Conservation (phyloP, 2,888 invertebrate genomes). For the Caenorhabditis sp. region DNA sequence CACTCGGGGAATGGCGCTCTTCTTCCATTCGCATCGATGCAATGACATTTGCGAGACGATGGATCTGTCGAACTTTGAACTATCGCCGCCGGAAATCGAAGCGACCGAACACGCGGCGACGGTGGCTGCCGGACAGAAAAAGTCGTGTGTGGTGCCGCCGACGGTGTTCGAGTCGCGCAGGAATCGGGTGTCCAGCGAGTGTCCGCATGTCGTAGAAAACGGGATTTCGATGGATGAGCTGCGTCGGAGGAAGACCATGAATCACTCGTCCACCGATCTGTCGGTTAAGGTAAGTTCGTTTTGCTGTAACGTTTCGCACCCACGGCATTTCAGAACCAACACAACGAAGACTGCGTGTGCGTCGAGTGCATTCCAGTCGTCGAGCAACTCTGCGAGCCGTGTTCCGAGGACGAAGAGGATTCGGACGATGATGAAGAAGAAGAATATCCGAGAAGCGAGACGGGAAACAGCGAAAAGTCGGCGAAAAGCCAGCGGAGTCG, state of each 20-base stretch:
- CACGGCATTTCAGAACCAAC: constrained; percentile 47
- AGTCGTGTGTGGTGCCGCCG: constrained; percentile 42
- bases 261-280: constrained; percentile 41
- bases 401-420: constrained; percentile 54
- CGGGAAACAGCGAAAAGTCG: constrained; percentile 34
- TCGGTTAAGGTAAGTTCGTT: constrained; percentile 24
- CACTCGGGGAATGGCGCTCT: constrained; percentile 86
- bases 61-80: constrained; percentile 85
- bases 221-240: constrained; percentile 64
- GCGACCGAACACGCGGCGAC: constrained; percentile 28
- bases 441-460: constrained; percentile 43
- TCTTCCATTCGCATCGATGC: constrained; percentile 86
- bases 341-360: constrained; percentile 63
- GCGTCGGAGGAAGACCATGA: constrained; percentile 47
- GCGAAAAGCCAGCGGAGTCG: constrained; percentile 24
- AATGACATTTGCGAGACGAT: constrained; percentile 86
- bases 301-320: not conserved
- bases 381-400: constrained; percentile 58
- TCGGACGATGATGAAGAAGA: constrained; percentile 44
- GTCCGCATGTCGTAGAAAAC: constrained; percentile 46
- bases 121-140: constrained; percentile 39
- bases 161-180: constrained; percentile 47
- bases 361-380: constrained; percentile 60
- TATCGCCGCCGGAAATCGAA: constrained; percentile 81
- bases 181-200: constrained; percentile 40